Evolutionary conservation across 2,797 vertebrate species (phyloP).

Genomic region (Lateolabrax maculatus): DNA sequence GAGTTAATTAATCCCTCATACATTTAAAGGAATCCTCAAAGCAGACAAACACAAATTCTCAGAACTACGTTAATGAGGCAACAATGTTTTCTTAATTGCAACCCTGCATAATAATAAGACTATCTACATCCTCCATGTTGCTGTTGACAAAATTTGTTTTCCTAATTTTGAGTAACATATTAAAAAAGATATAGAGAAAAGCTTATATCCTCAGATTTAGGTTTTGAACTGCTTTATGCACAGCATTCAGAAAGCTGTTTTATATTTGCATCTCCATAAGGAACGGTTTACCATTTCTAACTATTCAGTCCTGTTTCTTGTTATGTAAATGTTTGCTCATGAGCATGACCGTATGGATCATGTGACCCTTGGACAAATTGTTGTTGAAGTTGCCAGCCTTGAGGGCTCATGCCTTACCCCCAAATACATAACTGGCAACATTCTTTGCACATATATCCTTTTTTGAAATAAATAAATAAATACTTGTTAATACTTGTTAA

Average conservation of each 20-base stretch:
- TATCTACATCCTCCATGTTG: background rate
- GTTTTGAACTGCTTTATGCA: slow-evolving; percentile 27
- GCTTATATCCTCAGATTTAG: background rate
- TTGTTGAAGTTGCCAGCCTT: slow-evolving; percentile 43
- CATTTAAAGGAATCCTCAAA: background rate
- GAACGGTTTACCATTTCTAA: slow-evolving; percentile 65
- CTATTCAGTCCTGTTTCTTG: slow-evolving; percentile 64
- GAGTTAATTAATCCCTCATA: background rate
- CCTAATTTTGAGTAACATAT: background rate
- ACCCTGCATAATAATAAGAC: slow-evolving; percentile 4
- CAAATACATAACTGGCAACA: slow-evolving; percentile 30
- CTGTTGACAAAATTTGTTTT: background rate
- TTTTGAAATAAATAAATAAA: slow-evolving; percentile 26
- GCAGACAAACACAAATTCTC: background rate
- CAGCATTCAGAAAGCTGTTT: slow-evolving; percentile 39
- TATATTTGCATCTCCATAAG: slow-evolving; percentile 52
- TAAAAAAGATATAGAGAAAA: background rate
- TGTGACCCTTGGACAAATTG: slow-evolving; percentile 59
- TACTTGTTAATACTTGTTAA: slow-evolving; percentile 1
- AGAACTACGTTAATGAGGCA: background rate
- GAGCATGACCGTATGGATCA: slow-evolving; percentile 63
- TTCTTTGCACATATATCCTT: slow-evolving; percentile 24
- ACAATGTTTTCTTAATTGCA: background rate
- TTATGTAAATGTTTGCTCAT: slow-evolving; percentile 73
- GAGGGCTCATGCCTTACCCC: slow-evolving; percentile 23